Evolutionary conservation across 2,888 invertebrate genomes (phyloP).

Genomic region (Baronia brevicornis): DNA sequence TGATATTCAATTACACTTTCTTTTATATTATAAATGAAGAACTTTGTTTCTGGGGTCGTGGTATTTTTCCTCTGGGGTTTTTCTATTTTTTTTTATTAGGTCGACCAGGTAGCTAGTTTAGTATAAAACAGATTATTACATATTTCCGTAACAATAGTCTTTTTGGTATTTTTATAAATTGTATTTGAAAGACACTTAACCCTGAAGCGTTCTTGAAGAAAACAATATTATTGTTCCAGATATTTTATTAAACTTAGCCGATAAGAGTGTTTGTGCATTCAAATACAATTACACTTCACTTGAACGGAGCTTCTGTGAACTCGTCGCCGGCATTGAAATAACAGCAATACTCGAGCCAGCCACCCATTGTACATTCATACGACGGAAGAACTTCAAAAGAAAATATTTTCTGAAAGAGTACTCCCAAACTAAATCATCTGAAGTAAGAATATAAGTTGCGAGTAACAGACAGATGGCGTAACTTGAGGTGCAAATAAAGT

Average conservation of each 20-base stretch:
- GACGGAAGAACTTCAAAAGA: conserved; percentile 54
- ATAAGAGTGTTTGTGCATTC: conserved; percentile 8
- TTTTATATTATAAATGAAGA: no score
- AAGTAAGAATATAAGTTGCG: conserved; percentile 66
- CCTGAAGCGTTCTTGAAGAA: no score
- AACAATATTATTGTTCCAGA: no score
- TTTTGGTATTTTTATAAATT: no score
- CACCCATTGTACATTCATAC: conserved; percentile 57
- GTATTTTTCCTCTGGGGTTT: no score
- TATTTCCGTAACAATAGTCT: no score
- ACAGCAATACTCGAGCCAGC: conserved; percentile 22
- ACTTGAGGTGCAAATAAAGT: conserved; percentile 71
- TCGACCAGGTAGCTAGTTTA: no score
- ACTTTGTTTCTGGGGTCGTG: no score
- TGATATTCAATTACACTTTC: no score
- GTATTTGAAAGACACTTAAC: no score
- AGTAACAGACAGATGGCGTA: conserved; percentile 35
- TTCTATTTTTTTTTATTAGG: no score
- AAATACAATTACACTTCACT: conserved; percentile 7
- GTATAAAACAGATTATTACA: no score
- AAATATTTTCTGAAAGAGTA: conserved; percentile 65
- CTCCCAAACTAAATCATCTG: conserved; percentile 70
- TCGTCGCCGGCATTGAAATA: conserved; percentile 23
- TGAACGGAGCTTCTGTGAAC: conserved; percentile 17
- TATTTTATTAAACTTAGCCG: conserved; percentile 2